phyloP scores from a whole-genome alignment of 1,140 invertebrate genomes.

The Anastrepha ludens region DNA sequence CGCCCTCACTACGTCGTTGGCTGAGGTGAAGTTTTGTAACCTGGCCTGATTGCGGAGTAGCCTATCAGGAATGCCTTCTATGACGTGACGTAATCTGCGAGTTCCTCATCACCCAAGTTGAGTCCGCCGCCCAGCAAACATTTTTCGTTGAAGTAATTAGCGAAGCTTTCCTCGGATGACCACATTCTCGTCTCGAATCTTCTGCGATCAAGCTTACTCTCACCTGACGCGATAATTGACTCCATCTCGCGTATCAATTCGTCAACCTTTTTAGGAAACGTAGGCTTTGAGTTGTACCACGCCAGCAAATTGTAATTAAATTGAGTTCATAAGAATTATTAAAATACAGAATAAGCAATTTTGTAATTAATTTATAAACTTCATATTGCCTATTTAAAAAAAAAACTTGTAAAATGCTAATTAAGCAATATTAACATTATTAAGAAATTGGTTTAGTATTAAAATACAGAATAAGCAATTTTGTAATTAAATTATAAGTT shows the following conservation, averaged over 20 bases:
- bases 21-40: background rate
- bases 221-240: background rate
- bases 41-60: background rate
- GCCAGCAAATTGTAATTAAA: too few species aligned
- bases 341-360: too few species aligned
- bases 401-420: too few species aligned
- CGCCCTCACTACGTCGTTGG: too few species aligned
- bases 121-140: background rate
- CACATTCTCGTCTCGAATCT: background rate
- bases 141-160: background rate
- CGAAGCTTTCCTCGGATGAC: background rate
- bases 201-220: background rate
- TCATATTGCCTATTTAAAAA: too few species aligned
- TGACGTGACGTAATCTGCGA: background rate
- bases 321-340: too few species aligned
- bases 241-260: background rate
- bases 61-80: background rate
- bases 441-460: too few species aligned
- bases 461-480: too few species aligned
- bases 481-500: too few species aligned
- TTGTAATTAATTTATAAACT: too few species aligned
- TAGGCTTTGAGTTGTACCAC: background rate
- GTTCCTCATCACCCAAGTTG: background rate
- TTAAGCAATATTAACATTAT: too few species aligned
- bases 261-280: background rate